Percentiles rank a stretch among this genome's conserved stretches.
Conservation (phyloP, 1,140 invertebrate species). For the Patella vulgata region DNA sequence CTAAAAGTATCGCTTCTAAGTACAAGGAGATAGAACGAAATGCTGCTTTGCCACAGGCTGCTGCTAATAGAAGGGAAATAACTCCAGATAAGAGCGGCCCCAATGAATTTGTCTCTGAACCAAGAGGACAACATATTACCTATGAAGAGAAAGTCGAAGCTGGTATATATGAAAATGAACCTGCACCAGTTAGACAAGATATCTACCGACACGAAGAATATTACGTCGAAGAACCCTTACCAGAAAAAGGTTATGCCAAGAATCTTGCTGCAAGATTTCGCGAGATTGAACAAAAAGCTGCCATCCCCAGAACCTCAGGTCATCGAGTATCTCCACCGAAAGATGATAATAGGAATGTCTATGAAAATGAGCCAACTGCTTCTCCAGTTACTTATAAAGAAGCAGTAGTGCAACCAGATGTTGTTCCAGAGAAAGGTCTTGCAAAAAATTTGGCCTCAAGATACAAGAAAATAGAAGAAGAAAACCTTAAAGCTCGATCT, state of each 20-base stretch:
- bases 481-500: slow-evolving; percentile 30
- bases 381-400: slow-evolving; percentile 45
- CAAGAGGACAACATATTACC: slow-evolving; percentile 36
- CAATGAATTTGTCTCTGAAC: slow-evolving; percentile 57
- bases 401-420: slow-evolving; percentile 39
- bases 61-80: slow-evolving; percentile 28
- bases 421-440: slow-evolving; percentile 50
- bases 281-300: slow-evolving; percentile 29
- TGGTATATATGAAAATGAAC: slow-evolving; percentile 57
- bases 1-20: slow-evolving; percentile 50
- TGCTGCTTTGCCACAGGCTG: slow-evolving; percentile 22
- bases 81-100: slow-evolving; percentile 42
- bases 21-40: slow-evolving; percentile 39
- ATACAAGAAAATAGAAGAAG: slow-evolving; percentile 47
- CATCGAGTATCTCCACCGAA: slow-evolving; percentile 47
- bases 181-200: slow-evolving; percentile 32
- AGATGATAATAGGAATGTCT: slow-evolving; percentile 47
- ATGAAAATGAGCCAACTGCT: slow-evolving; percentile 47
- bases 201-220: slow-evolving; percentile 43
- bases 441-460: slow-evolving; percentile 51
- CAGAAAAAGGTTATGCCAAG: slow-evolving; percentile 51
- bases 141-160: slow-evolving; percentile 50
- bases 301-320: not conserved
- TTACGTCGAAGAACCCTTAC: slow-evolving; percentile 31
- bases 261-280: slow-evolving; percentile 50